Percentiles rank a stretch among this genome's conserved stretches.
Evolutionary conservation across 2,113 vertebrate genomes (phyloP).

Genomic region (Xenotilapia leptura): DNA sequence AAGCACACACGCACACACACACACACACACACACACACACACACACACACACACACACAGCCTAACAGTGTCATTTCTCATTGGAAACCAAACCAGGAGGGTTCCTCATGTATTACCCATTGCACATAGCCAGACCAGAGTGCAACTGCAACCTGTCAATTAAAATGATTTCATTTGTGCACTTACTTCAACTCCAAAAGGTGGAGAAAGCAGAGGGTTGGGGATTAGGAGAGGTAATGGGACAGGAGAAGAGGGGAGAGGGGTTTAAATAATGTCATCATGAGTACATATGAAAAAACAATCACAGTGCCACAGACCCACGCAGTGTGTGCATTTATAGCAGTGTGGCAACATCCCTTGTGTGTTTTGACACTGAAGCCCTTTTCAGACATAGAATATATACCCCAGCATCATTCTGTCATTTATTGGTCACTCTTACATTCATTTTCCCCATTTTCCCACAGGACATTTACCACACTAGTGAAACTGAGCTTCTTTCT

Average conservation of each 20-base stretch:
- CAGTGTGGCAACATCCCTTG: background rate
- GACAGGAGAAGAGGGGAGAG: background rate
- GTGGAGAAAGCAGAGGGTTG: background rate
- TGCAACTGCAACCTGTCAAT: conserved; percentile 49
- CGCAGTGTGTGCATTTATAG: background rate
- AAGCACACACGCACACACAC: background rate
- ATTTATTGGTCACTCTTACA: background rate
- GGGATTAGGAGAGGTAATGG: background rate
- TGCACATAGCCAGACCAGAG: conserved; percentile 25
- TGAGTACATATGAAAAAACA: background rate
- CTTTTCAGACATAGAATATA: background rate
- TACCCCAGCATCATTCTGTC: background rate
- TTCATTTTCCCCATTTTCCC: background rate
- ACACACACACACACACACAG: background rate
- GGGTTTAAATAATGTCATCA: background rate
- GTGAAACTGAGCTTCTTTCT: background rate
- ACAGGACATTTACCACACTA: background rate
- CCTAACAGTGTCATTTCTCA: conserved; percentile 24
- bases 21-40: background rate
- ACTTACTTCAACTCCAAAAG: background rate
- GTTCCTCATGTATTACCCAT: conserved; percentile 32
- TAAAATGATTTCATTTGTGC: conserved; percentile 48
- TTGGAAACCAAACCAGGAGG: conserved; percentile 38
- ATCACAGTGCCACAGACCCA: background rate
- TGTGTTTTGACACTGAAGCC: background rate